These are phyloP conservation scores for Lepus europaeus DNA, from an alignment of 2,113 vertebrate species.

Conservation along the genomic window DNA sequence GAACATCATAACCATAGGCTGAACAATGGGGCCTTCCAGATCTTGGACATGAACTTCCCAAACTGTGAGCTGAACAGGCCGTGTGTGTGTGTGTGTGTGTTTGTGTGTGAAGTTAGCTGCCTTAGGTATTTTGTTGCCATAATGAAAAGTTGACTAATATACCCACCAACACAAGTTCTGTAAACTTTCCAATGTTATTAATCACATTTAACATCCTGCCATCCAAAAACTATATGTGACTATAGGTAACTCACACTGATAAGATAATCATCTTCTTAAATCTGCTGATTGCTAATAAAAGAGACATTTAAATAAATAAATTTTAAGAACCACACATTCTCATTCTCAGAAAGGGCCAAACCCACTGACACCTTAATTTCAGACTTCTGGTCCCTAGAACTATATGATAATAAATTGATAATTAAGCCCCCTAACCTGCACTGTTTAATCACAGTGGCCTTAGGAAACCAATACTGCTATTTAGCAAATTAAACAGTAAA, in stretches of 20 bases:
- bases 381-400: background rate
- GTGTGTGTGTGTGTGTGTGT: too few relatives aligned
- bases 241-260: background rate
- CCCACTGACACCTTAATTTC: background rate
- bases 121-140: too few relatives aligned
- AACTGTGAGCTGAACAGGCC: too few relatives aligned
- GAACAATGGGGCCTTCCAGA: too few relatives aligned
- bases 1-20: too few relatives aligned
- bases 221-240: conserved; percentile 18
- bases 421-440: background rate
- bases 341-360: background rate
- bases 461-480: background rate
- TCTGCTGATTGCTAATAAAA: conserved; percentile 6
- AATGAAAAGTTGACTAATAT: too few relatives aligned
- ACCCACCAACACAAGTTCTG: background rate
- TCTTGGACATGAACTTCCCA: too few relatives aligned
- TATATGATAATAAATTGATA: background rate
- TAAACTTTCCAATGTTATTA: conserved; percentile 22
- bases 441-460: background rate
- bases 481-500: background rate
- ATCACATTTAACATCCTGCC: conserved; percentile 10
- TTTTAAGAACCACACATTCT: background rate
- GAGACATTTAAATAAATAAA: conserved; percentile 36
- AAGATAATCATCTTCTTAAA: conserved; percentile 3
- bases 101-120: too few relatives aligned